Base-by-base conservation (phyloP, 2,888 invertebrate genomes). In the Acrobasis repandana region DNA sequence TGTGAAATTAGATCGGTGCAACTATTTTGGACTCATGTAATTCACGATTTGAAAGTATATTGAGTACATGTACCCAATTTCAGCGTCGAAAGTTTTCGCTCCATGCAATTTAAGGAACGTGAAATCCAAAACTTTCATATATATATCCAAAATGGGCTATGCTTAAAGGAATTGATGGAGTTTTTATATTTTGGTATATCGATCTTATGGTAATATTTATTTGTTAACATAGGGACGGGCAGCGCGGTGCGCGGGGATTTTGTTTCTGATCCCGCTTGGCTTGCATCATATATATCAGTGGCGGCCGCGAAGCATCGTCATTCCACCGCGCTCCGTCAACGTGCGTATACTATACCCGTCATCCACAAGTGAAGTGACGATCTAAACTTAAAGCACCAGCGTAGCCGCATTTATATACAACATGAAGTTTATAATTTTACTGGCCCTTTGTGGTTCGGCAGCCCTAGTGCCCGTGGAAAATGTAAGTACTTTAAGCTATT, bases 391-490 rank as follows among this genome's bases (percentile, higher is more conserved):
- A 43, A 43, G 43, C 36, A 36, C 15, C 9, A 20, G 54, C 38
- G 43, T 38, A 54, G 14, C 5, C 38, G 20, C 18, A 18, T 0
- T n/a, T 10, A 16, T 36, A 33, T n/a, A 52, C 18, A 54, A 54
- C 38, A 54, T 54, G 54, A 54, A 54, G 54, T 20, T 54, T 1
- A 20, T 54, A 38, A 38, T 54, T 54, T 54, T 54, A 54, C 54
- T 54, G 36, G 38, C 54, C 54, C 54, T 54, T 54, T 54, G 54
- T 38, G 54, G 54, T 38, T 20, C 54, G 4, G 54, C 20, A 38
- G 38, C 34, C 14, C 38, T 54, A 16, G 6, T 38, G 18, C 54
- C 54, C n/a, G 16, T 38, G 54, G 38, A 54, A 20, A 38, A 16
- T 16, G 51, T 51, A 51, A 51, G 51, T 51, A 28, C 34, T 6